Evolutionary conservation across 1,140 invertebrate species (phyloP), one percentile per base, ranked within the genome.

Genomic region (Dinoponera quadriceps): DNA sequence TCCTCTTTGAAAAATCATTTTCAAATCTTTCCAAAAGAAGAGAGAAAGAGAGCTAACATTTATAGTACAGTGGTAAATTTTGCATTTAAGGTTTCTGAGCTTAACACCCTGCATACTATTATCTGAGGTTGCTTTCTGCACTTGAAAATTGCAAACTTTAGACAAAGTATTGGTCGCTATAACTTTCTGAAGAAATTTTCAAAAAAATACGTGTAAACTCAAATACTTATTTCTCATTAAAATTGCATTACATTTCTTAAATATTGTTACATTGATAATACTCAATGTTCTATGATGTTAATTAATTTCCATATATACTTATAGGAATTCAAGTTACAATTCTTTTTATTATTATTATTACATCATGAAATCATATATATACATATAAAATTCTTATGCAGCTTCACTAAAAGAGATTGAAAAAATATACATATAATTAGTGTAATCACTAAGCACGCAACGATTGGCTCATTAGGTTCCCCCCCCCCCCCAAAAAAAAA

Each of bases 121-220:
- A 63, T 54, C 51, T 82, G 62, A 54, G 65, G 49, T 59, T 48
- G 48, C 51, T 62, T 63, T 59, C 69, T 75, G 51, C 54, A 68
- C 66, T 82, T 9, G 25, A 82, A n/a, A 68, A 54, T 86, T 83
- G 51, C 49, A 82, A 71, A 55, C 55, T 66, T 86, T 1, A 33
- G 11, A 44, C 57, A 2, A 74, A 14, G 29, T 18, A 22, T 33
- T 11, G 14, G 0, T 54, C 20, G 16, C 4, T n/a, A 54, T 13
- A 65, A 77, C 25, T 25, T 66, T 22, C 18, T 33, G 5, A n/a
- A 59, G 38, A 33, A 33, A 33, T 44, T 44, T 44, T 11, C 38
- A 44, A 44, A 44, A 44, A 44, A 44, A 44, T 0, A 73, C 51
- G 16, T 0, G 33, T 55, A 75, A 65, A 13, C 29, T 62, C 13